phyloP scores from a whole-genome alignment of 2,113 vertebrate genomes.

The Camelus dromedarius region DNA sequence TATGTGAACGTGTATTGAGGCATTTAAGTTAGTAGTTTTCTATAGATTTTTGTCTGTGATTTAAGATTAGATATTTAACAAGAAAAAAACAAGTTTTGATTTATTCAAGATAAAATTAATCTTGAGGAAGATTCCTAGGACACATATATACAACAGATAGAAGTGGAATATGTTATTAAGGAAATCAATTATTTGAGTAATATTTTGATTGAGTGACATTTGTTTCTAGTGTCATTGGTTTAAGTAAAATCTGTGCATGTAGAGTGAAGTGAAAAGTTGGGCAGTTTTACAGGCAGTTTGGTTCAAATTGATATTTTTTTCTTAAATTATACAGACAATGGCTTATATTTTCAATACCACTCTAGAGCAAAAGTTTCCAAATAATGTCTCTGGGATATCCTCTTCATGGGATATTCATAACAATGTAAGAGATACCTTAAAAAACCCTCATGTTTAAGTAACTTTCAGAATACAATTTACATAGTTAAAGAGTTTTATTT shows the following conservation, averaged over 20 bases:
- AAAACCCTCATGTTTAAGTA: neutral
- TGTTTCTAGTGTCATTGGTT: neutral
- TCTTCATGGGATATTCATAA: neutral
- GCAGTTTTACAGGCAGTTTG: neutral
- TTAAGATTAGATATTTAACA: conserved; percentile 36
- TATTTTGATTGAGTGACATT: neutral
- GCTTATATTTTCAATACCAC: neutral
- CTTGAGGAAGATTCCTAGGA: neutral
- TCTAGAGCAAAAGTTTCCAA: conserved; percentile 30
- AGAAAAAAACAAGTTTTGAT: conserved; percentile 44
- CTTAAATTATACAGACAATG: neutral
- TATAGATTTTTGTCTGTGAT: conserved; percentile 43
- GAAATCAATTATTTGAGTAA: neutral
- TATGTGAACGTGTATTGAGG: neutral
- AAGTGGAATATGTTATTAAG: neutral
- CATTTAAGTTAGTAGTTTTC: conserved; percentile 40
- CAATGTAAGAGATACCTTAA: neutral
- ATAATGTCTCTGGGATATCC: neutral
- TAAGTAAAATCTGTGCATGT: neutral
- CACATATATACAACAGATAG: neutral
- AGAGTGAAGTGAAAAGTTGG: neutral
- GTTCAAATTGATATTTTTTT: neutral
- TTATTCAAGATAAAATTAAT: conserved; percentile 4
- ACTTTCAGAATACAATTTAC: neutral
- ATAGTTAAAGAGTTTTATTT: neutral